Evolutionary conservation across 2,113 vertebrate genomes (phyloP), one percentile per base, ranked within the genome.

Genomic region (Tragelaphus imberbis): DNA sequence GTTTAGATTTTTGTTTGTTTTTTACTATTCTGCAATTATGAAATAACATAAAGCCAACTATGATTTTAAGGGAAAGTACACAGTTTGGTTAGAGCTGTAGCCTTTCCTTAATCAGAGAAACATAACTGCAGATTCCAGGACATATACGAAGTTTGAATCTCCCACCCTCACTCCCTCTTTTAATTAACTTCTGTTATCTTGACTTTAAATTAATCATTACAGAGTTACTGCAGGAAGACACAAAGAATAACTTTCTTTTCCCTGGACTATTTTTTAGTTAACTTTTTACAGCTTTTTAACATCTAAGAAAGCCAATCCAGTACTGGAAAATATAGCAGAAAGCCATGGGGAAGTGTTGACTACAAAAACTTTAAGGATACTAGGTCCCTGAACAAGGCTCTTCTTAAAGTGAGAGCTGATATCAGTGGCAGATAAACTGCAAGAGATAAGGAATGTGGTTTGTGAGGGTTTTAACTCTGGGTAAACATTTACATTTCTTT

Each of bases 161-260:
- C 19, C 8, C 80, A 21, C 30, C 49, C 28, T 17, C 5, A 27
- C 40, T 77, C 28, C 47, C 49, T 49, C 10, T 82, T 81, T 81
- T 7, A 15, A 6, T 33, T 63, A 16, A 65, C 33, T 40, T 56
- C 51, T n/a, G 10, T 63, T 95, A 21, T 92, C 49, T 16, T n/a
- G 23, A 58, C 25, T 90, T 16, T 96, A 75, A 92, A 49, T 14
- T 91, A 79, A 36, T 47, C 36, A 82, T 47, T 88, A 68, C 14
- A 87, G 90, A 97, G 71, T 93, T 88, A 77, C 82, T 81, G 84
- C 40, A 84, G 59, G 47, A 93, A 94, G 82, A 82, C 93, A 94
- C 8, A 80, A 85, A 89, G 19, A 58, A 28, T 80, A 92, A 61
- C 14, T 51, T 81, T 88, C n/a, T 96, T 56, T 97, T 87, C 6